These are phyloP conservation scores for Pseudomyrmex cubaensis DNA, from an alignment of 1,140 invertebrate species.

Conservation along the genomic window DNA sequence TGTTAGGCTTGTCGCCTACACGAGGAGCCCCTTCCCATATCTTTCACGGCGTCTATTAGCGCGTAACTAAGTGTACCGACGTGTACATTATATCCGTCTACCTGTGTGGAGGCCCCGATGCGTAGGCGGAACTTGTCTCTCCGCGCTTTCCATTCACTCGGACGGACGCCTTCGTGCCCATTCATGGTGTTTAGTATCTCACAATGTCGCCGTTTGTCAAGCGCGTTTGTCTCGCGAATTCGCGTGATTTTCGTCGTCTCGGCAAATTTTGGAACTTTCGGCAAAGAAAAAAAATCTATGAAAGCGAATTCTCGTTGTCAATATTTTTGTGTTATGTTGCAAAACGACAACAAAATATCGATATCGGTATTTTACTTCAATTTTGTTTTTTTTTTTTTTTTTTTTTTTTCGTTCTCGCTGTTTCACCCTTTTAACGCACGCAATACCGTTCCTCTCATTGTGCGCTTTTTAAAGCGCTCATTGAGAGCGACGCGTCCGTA, in stretches of 20 bases:
- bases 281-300: no score
- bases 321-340: background rate
- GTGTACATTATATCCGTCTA: constrained; percentile 58
- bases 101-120: constrained; percentile 47
- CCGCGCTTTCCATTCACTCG: constrained; percentile 75
- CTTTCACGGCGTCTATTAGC: constrained; percentile 45
- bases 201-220: constrained; percentile 54
- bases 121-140: constrained; percentile 72
- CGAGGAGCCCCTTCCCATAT: constrained; percentile 13
- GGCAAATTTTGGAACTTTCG: background rate
- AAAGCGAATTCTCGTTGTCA: no score
- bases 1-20: background rate
- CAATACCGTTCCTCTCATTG: constrained; percentile 41
- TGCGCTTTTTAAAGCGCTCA: constrained; percentile 16
- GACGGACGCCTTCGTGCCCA: constrained; percentile 74
- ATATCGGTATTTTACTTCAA: background rate
- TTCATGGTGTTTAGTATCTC: constrained; percentile 74
- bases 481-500: constrained; percentile 26
- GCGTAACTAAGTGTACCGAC: constrained; percentile 51
- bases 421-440: background rate
- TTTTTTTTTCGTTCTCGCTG: constrained; percentile 7
- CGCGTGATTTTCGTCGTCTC: background rate
- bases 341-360: background rate
- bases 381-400: constrained; percentile 29
- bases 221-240: constrained; percentile 9